These are phyloP conservation scores for human DNA, from an alignment of 2,113 vertebrate genomes.

Conservation along the genomic window GRCh38 chr16:24756501-24757000, in stretches of 20 bases:
- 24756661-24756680: too few species aligned
- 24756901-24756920: neutral
- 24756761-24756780: too few species aligned
- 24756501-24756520: neutral
- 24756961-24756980: neutral
- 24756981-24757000: neutral
- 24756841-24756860: neutral
- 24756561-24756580: neutral
- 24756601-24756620: neutral
- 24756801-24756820: neutral
- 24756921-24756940: neutral
- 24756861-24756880: neutral
- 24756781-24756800: neutral
- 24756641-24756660: neutral
- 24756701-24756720: too few species aligned
- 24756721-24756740: too few species aligned
- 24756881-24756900: neutral
- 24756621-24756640: neutral
- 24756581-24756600: neutral
- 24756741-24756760: too few species aligned
- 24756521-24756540: neutral
- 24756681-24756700: too few species aligned
- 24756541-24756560: neutral
- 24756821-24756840: neutral
- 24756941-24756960: slow-evolving; percentile 19